Evolutionary conservation across 2,888 invertebrate species (phyloP), one percentile per base, ranked within the genome.

Genomic region (Hirtodrosophila trivittata): DNA sequence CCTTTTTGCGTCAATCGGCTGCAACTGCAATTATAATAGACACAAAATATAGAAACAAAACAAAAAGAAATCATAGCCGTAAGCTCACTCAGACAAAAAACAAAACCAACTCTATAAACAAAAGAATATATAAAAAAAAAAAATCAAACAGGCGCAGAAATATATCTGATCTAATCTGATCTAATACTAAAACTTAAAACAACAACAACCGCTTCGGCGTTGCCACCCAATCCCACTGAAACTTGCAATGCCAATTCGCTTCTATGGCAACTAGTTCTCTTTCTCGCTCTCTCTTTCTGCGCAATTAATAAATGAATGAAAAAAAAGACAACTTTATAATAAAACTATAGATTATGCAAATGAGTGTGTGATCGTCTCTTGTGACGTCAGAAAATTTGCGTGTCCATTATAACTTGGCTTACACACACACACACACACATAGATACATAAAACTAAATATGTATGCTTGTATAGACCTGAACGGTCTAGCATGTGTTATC

Each of bases 401-500:
- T 60, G 51, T 54, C 45, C 60, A 69, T 52, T 66, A 60, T 56
- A 55, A 33, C n/a, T n/a, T n/a, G n/a, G n/a, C n/a, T 21, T 21
- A 21, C 18, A 16, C 37, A 43, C 4, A 58, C 9, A 26, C 13
- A 10, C n/a, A 13, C 25, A 33, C 9, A 7, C 30, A n/a, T 13
- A 14, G 10, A 13, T 18, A 12, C 37, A 25, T 8, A n/a, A 3
- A 30, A 3, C 4, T 21, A 21, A 3, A 21, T 21, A 21, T 2
- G 30, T 43, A 30, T 43, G 16, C 18, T 10, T 52, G 25, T 35
- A 28, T 13, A 35, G 35, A 46, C n/a, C n/a, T n/a, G n/a, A n/a
- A 37, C 50, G 60, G 70, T 69, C 69, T 4, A 4, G 62, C 66
- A 70, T 70, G 69, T 56, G 71, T 70, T 70, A 70, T 70, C 69